These are phyloP conservation scores for Cettia cetti DNA, from an alignment of 2,113 vertebrate genomes.

Conservation along the genomic window DNA sequence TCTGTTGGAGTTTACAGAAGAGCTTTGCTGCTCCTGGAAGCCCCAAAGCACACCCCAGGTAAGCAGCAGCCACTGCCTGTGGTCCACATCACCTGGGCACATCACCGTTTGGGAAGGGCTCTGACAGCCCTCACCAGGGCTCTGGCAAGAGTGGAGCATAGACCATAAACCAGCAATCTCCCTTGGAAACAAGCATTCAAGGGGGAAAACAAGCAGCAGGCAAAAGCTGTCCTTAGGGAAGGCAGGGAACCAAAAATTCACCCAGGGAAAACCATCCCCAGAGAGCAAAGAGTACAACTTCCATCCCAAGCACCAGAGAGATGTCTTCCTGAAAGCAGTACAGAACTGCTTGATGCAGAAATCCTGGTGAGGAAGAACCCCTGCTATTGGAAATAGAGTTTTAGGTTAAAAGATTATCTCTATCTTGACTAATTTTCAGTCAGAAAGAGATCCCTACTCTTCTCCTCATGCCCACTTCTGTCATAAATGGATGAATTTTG, in stretches of 20 bases:
- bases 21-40: not conserved
- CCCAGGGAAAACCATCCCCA: not conserved
- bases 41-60: not conserved
- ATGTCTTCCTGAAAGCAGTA: not conserved
- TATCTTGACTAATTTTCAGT: not conserved
- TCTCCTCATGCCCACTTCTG: not conserved
- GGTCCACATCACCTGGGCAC: not conserved
- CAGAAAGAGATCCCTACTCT: not conserved
- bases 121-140: not conserved
- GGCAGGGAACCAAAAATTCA: not conserved
- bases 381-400: not conserved
- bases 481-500: not conserved
- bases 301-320: not conserved
- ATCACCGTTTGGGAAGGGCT: not conserved
- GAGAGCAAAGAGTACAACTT: not conserved
- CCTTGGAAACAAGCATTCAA: not conserved
- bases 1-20: not conserved
- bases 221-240: not conserved
- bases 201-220: not conserved
- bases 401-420: not conserved
- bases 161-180: not conserved
- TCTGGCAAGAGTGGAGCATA: not conserved
- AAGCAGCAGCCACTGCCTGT: not conserved
- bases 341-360: not conserved
- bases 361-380: not conserved